phyloP scores from a whole-genome alignment of 2,888 invertebrate species.

The Alloscopus bannaensis region DNA sequence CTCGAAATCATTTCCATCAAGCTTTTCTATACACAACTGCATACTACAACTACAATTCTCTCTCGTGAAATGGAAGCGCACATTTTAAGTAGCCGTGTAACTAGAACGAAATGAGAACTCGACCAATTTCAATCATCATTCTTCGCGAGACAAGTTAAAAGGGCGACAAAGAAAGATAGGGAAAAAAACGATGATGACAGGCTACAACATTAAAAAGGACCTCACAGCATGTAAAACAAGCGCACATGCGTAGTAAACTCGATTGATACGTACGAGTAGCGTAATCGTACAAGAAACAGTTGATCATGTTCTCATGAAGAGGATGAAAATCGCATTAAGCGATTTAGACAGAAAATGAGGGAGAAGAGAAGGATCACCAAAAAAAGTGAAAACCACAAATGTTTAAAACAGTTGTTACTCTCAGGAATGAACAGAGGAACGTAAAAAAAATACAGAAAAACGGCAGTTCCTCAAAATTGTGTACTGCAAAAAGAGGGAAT shows the following conservation, averaged over 20 bases:
- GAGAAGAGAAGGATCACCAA: conserved; percentile 3
- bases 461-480: no score
- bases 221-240: conserved; percentile 34
- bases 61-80: no score
- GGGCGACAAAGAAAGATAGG: neutral
- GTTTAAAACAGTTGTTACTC: conserved; percentile 53
- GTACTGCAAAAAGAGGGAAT: neutral
- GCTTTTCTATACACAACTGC: neutral
- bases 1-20: neutral
- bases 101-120: conserved; percentile 36
- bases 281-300: conserved; percentile 42
- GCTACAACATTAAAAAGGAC: conserved; percentile 12
- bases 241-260: conserved; percentile 13
- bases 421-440: conserved; percentile 17
- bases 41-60: no score
- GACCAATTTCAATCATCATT: conserved; percentile 31
- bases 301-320: conserved; percentile 55
- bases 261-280: neutral
- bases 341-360: neutral
- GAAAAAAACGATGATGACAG: conserved; percentile 21
- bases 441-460: conserved; percentile 12
- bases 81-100: conserved; percentile 39
- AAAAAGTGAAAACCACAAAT: conserved; percentile 65
- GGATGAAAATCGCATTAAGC: conserved; percentile 2
- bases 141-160: neutral